Evolutionary conservation across 1,140 invertebrate genomes (phyloP), one percentile per base, ranked within the genome.

Genomic region (Chironomus tepperi): DNA sequence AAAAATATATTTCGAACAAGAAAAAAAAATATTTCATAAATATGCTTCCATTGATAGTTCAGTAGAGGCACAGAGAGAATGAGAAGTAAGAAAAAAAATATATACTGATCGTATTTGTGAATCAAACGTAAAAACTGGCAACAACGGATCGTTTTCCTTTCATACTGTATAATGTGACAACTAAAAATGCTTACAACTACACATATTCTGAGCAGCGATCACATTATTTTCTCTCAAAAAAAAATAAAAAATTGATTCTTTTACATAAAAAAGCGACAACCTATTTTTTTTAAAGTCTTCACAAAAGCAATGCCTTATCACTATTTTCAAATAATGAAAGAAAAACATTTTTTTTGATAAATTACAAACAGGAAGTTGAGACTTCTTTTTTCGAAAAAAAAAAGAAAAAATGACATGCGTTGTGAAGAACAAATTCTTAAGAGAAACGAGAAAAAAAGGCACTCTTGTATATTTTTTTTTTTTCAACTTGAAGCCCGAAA

Each of bases 271-370:
- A 3, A 5, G 12, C n/a, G 47, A 12, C 47, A 57, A 57, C 47
- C 47, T 57, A 57, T 57, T 57, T 57, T 57, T 34, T 34, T 34
- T n/a, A n/a, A 34, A 2, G 24, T 34, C 24, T 34, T 57, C 43
- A 57, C 24, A 34, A 34, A 15, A 57, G 47, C 10, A 57, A 57
- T 34, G n/a, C n/a, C 47, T 57, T 57, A 57, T 57, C 47, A 57
- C 47, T 57, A 57, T 34, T 34, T 34, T 34, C 24, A 34, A 57
- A 57, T 19, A 70, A 70, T 19, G 16, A 70, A 70, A 19, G 65
- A 70, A 70, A 70, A 70, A 70, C 65, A 70, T 70, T 70, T 70
- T 70, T 70, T 70, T 21, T 70, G 65, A 70, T 70, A 70, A 19
- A 70, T 70, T 70, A 70, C 65, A 70, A 16, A 70, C 65, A 70